Percentiles rank a stretch among this genome's conserved stretches.
These are phyloP conservation scores for Bembecia ichneumoniformis DNA, from an alignment of 2,888 invertebrate species.

Conservation along the genomic window DNA sequence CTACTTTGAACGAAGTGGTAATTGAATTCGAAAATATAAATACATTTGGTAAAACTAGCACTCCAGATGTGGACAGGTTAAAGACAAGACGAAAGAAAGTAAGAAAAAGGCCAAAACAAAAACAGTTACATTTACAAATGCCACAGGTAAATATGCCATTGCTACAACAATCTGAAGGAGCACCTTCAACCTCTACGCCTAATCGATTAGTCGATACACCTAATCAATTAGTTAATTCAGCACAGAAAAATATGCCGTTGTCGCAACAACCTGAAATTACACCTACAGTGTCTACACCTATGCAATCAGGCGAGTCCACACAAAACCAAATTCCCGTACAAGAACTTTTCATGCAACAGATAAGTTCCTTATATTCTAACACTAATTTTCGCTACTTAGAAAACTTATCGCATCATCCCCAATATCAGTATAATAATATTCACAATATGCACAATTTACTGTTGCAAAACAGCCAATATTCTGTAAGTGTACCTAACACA, in stretches of 20 bases:
- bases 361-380: slow-evolving; percentile 39
- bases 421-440: slow-evolving; percentile 36
- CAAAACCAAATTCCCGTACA: slow-evolving; percentile 23
- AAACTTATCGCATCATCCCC: slow-evolving; percentile 50
- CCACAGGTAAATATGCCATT: slow-evolving; percentile 15
- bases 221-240: too few relatives aligned
- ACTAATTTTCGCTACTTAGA: slow-evolving; percentile 49
- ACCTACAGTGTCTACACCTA: too few relatives aligned
- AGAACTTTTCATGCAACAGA: slow-evolving; percentile 36
- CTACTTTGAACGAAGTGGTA: slow-evolving; percentile 18
- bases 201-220: too few relatives aligned
- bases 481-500: slow-evolving; percentile 17
- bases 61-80: slow-evolving; percentile 13
- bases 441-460: slow-evolving; percentile 29
- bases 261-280: too few relatives aligned
- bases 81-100: slow-evolving; percentile 38
- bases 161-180: too few relatives aligned
- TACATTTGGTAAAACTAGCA: slow-evolving; percentile 18
- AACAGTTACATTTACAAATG: slow-evolving; percentile 32
- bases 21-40: slow-evolving; percentile 22
- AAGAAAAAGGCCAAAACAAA: slow-evolving; percentile 39
- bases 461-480: slow-evolving; percentile 22
- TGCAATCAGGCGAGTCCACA: neutral
- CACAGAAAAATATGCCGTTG: too few relatives aligned
- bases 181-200: too few relatives aligned